Percentiles rank a stretch among this genome's conserved stretches.
Evolutionary conservation across 2,888 invertebrate genomes (phyloP).

Genomic region (Cheilosia soror): DNA sequence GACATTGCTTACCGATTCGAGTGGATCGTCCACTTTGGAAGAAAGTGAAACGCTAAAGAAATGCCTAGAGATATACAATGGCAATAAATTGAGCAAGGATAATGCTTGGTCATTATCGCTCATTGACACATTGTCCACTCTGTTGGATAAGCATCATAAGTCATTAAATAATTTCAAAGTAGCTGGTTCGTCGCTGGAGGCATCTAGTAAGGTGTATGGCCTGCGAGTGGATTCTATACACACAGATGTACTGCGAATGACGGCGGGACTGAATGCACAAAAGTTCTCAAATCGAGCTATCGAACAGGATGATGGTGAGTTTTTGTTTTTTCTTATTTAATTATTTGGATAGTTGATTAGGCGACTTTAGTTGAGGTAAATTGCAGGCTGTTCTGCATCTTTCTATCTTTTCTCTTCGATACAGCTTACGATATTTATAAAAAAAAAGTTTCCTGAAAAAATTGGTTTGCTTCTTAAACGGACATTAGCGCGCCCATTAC

Average conservation of each 20-base stretch:
- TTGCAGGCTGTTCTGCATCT: too few species aligned
- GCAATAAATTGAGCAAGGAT: constrained; percentile 94
- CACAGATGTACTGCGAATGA: constrained; percentile 91
- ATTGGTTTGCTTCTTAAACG: too few species aligned
- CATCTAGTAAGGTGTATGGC: constrained; percentile 94
- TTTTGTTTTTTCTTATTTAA: not conserved
- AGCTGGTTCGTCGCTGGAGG: constrained; percentile 93
- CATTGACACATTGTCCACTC: constrained; percentile 92
- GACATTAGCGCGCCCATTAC: too few species aligned
- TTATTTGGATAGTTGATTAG: not conserved
- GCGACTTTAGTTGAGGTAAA: not conserved
- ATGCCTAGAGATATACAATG: constrained; percentile 91
- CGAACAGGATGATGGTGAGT: constrained; percentile 66
- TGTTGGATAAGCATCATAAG: constrained; percentile 89
- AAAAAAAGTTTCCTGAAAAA: too few species aligned
- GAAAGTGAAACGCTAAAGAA: constrained; percentile 89
- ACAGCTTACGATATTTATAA: too few species aligned
- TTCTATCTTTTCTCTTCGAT: too few species aligned
- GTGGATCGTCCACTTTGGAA: constrained; percentile 78
- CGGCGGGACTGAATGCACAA: constrained; percentile 85
- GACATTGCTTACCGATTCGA: constrained; percentile 77
- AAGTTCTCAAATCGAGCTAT: constrained; percentile 78
- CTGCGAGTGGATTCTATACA: constrained; percentile 94
- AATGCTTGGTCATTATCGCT: constrained; percentile 95
- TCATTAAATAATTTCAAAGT: constrained; percentile 90